phyloP scores from a whole-genome alignment of 2,888 invertebrate genomes.

The Penaeus monodon region DNA sequence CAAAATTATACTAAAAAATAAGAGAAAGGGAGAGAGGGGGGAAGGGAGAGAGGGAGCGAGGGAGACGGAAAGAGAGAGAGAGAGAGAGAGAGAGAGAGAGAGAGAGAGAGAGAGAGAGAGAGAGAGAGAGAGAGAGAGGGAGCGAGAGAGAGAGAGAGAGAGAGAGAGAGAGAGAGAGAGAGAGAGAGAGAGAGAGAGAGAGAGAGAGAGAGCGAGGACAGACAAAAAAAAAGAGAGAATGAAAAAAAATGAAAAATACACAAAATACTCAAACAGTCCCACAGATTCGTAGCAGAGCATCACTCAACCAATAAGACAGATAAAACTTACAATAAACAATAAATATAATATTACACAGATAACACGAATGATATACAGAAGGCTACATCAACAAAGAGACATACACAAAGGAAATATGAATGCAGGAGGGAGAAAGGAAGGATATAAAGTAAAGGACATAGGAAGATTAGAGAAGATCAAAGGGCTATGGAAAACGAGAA shows the following conservation, averaged over 20 bases:
- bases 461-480: too few relatives aligned
- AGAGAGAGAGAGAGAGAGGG: not conserved
- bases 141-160: not conserved
- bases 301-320: not conserved
- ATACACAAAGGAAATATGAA: not conserved
- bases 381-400: not conserved
- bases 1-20: too few relatives aligned
- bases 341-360: not conserved
- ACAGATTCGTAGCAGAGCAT: not conserved
- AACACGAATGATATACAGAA: not conserved
- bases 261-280: not conserved
- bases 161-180: constrained; percentile 25
- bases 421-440: not conserved
- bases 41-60: too few relatives aligned
- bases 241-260: not conserved
- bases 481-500: too few relatives aligned
- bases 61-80: too few relatives aligned
- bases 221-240: too few relatives aligned
- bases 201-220: too few relatives aligned
- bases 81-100: constrained; percentile 11
- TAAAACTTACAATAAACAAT: not conserved
- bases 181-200: not conserved
- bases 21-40: too few relatives aligned
- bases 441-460: too few relatives aligned
- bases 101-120: constrained; percentile 30